Evolutionary conservation across 2,797 vertebrate genomes (phyloP).

Genomic region (Botia almorhae): DNA sequence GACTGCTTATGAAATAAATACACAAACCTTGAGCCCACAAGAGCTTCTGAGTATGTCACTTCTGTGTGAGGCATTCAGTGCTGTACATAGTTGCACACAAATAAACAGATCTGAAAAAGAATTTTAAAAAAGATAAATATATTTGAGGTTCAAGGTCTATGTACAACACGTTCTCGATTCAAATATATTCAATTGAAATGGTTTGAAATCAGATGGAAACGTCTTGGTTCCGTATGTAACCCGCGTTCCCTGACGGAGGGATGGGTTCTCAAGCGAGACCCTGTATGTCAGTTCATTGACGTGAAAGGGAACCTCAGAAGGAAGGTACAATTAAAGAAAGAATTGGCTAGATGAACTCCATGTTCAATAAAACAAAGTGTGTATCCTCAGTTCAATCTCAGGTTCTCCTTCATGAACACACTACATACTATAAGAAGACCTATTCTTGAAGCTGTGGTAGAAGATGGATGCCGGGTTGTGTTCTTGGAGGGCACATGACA

Average conservation of each 20-base stretch:
- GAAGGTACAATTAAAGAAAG: neutral
- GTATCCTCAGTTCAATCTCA: neutral
- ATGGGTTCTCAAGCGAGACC: no score
- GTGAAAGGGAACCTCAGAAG: no score
- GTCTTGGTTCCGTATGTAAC: neutral
- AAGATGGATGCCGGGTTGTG: neutral
- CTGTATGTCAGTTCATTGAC: no score
- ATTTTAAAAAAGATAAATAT: neutral
- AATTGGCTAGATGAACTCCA: no score
- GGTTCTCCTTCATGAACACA: neutral
- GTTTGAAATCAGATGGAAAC: neutral
- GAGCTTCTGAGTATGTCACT: neutral
- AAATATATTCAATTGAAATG: neutral
- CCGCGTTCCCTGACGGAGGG: no score
- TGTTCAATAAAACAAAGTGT: neutral
- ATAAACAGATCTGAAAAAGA: neutral
- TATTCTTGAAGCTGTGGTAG: neutral
- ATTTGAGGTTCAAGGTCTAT: neutral
- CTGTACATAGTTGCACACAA: neutral
- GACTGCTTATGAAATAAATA: neutral
- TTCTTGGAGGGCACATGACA: slow-evolving; percentile 10
- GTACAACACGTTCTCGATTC: neutral
- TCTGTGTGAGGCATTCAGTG: neutral
- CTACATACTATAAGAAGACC: neutral
- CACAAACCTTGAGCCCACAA: slow-evolving; percentile 33